A percentile compares a stretch with the other conserved stretches of the same genome.
Conservation (phyloP, 2,888 invertebrate genomes). For the Norana najaformis region DNA sequence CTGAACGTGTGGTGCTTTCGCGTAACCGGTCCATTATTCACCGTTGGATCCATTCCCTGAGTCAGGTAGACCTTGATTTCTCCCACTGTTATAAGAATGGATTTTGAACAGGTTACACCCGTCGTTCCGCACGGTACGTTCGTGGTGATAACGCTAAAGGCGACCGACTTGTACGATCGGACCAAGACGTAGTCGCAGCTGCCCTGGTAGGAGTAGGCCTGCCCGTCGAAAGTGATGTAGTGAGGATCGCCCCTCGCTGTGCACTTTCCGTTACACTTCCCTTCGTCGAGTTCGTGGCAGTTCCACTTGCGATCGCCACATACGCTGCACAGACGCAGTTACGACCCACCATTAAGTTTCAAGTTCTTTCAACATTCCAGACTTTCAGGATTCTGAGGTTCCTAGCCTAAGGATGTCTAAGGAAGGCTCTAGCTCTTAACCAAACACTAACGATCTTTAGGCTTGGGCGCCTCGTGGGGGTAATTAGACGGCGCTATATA, state of each 20-base stretch:
- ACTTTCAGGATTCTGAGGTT: neutral
- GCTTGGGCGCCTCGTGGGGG: neutral
- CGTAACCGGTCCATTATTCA: constrained; percentile 27
- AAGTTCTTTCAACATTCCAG: neutral
- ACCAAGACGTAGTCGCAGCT: constrained; percentile 67
- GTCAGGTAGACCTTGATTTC: neutral
- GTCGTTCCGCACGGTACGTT: constrained; percentile 84
- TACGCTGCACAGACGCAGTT: constrained; percentile 17
- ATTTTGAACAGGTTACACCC: constrained; percentile 85
- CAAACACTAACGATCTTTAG: neutral
- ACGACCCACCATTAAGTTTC: neutral
- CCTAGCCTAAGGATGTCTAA: neutral
- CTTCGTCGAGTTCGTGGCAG: neutral
- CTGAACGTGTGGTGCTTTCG: constrained; percentile 14
- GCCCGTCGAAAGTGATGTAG: constrained; percentile 81
- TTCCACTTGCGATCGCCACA: constrained; percentile 30
- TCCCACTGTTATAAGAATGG: constrained; percentile 65
- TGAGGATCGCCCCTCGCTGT: constrained; percentile 83
- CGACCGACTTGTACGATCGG: constrained; percentile 23
- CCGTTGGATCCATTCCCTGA: constrained; percentile 25
- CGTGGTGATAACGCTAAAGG: constrained; percentile 72
- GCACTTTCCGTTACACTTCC: constrained; percentile 65
- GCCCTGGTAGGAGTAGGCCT: constrained; percentile 81
- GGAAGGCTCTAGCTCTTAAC: neutral
- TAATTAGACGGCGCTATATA: too few relatives aligned